Evolutionary conservation across 2,888 invertebrate species (phyloP), one percentile per base, ranked within the genome.

Genomic region (Agonopterix subpropinquella): DNA sequence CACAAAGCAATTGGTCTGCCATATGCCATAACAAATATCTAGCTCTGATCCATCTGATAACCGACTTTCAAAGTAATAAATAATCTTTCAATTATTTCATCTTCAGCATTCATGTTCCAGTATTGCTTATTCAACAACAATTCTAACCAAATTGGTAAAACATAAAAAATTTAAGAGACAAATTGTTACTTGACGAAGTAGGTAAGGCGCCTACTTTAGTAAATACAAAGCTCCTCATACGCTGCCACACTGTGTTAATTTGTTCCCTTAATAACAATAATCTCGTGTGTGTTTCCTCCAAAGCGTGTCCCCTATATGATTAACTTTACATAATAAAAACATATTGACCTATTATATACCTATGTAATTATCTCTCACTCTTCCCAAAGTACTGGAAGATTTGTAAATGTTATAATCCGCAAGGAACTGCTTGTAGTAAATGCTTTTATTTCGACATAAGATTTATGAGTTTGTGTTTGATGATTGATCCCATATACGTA

Each of bases 161-260:
- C 49, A 49, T 52, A 52, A 45, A 46, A 52, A 50, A 46, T 28
- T 44, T 41, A 48, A 42, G 11, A 35, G 15, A 11, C 42, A 43
- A 18, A 11, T 42, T 49, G 13, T 47, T 47, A 15, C 28, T 42
- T 41, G 15, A 36, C 46, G 44, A 35, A 39, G 52, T 52, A 47
- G 49, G 52, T 52, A 52, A 52, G 52, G 43, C 53, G 58, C 60
- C 51, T 61, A 60, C 53, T 58, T 62, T 68, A 43, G 41, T 49
- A 48, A 48, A 67, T 68, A 77, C 68, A 73, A 76, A 76, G 78
- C 85, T 85, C 85, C 84, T 86, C 87, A 87, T 87, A 87, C 87
- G 88, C 80, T 78, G 81, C 84, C 82, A 77, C 72, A 77, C 66
- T 80, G 79, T 82, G 78, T 79, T 80, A 68, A 62, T 75, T 70